These are phyloP conservation scores for Oncorhynchus keta DNA, from an alignment of 2,113 vertebrate genomes.

Conservation along the genomic window DNA sequence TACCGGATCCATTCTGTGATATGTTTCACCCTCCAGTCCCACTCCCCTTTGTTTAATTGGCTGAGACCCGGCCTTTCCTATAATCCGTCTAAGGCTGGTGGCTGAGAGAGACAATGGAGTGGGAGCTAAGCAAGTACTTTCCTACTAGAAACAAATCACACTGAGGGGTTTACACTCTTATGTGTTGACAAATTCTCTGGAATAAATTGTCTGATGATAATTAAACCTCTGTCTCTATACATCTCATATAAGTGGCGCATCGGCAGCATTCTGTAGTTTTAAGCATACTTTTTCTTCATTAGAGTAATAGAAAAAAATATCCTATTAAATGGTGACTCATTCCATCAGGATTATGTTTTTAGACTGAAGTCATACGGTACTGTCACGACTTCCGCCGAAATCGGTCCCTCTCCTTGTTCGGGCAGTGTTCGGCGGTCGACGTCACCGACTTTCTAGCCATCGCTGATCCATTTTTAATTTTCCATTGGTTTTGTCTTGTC, in stretches of 20 bases:
- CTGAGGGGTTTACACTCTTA: neutral
- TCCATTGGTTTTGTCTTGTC: too few relatives aligned
- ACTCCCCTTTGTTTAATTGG: constrained; percentile 42
- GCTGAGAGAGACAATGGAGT: constrained; percentile 7
- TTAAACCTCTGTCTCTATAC: neutral
- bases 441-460: too few relatives aligned
- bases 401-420: too few relatives aligned
- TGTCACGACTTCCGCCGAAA: too few relatives aligned
- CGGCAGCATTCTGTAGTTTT: too few relatives aligned
- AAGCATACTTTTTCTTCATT: neutral
- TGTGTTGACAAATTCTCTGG: neutral
- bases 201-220: neutral
- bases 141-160: neutral
- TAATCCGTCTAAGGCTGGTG: constrained; percentile 21
- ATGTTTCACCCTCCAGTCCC: neutral
- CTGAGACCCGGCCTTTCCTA: constrained; percentile 7
- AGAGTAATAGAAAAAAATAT: neutral
- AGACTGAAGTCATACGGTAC: neutral
- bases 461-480: too few relatives aligned
- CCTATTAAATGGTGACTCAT: neutral
- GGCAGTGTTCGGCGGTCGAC: too few relatives aligned
- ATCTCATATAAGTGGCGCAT: neutral
- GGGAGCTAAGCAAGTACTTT: neutral
- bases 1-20: constrained; percentile 11
- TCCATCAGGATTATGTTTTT: neutral